Percentiles rank a stretch among this genome's conserved stretches.
phyloP scores from a whole-genome alignment of 2,113 vertebrate genomes.

The Panthera tigris region DNA sequence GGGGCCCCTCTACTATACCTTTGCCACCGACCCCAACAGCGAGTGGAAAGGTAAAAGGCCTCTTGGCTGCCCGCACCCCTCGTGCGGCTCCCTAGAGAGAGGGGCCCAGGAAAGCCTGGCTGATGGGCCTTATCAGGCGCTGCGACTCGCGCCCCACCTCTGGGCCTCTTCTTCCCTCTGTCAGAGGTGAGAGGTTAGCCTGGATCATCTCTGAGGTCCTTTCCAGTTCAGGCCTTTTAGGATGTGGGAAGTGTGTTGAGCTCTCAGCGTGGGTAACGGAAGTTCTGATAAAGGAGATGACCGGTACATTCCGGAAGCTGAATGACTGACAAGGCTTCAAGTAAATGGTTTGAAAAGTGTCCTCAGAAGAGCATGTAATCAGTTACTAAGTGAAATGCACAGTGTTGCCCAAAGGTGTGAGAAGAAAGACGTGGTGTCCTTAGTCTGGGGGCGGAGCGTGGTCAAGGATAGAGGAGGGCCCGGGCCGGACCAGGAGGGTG shows the following conservation, averaged over 20 bases:
- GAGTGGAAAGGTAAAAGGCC: constrained; percentile 93
- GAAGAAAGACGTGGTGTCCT: not conserved
- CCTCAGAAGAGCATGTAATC: not conserved
- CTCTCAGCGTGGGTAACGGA: not conserved
- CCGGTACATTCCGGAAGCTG: not conserved
- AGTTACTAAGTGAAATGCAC: too few relatives aligned
- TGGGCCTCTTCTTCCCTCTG: not conserved
- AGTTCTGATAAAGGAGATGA: not conserved
- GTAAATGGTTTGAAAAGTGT: not conserved
- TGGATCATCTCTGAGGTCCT: not conserved
- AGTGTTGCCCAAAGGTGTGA: not conserved
- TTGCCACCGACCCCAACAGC: constrained; percentile 94
- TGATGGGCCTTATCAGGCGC: fast-evolving
- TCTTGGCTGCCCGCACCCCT: not conserved
- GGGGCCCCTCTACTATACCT: constrained; percentile 98
- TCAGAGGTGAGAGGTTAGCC: not conserved
- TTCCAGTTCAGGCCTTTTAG: not conserved
- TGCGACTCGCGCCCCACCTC: too few relatives aligned
- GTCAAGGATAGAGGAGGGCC: not conserved
- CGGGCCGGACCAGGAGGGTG: not conserved
- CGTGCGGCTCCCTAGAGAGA: not conserved
- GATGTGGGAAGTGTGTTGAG: not conserved
- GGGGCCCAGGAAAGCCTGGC: not conserved
- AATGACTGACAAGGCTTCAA: not conserved
- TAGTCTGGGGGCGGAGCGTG: not conserved